Evolutionary conservation across 2,888 invertebrate genomes (phyloP).

Genomic region (Andrena marginata): DNA sequence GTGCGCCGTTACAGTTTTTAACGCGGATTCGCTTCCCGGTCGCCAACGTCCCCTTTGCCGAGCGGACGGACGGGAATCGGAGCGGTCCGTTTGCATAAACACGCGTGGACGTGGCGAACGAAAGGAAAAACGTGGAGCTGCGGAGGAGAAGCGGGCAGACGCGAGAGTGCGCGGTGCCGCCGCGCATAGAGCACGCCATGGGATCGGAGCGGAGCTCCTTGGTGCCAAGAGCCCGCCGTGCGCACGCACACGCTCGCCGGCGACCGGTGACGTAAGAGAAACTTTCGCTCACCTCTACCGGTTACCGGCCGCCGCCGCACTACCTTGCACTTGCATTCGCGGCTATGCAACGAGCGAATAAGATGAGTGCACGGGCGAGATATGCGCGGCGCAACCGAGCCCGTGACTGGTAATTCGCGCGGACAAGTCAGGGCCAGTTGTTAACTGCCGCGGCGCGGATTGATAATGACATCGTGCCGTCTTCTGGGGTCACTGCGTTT

Average conservation of each 20-base stretch:
- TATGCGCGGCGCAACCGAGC: constrained; percentile 59
- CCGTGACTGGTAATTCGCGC: constrained; percentile 65
- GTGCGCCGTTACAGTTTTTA: too few relatives aligned
- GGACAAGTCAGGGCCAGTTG: constrained; percentile 68
- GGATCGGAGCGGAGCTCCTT: background rate
- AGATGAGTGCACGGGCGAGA: constrained; percentile 62
- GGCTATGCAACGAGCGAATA: constrained; percentile 61
- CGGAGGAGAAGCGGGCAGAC: constrained; percentile 1
- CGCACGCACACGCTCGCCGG: constrained; percentile 21
- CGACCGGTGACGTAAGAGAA: constrained; percentile 78
- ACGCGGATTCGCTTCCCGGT: constrained; percentile 7
- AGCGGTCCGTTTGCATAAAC: background rate
- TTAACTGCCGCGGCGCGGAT: constrained; percentile 43
- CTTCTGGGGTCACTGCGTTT: constrained; percentile 12
- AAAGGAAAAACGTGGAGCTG: constrained; percentile 48
- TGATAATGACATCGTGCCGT: constrained; percentile 53
- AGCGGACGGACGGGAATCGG: background rate
- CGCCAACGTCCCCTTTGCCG: background rate
- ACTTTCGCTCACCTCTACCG: constrained; percentile 80
- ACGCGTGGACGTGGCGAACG: background rate
- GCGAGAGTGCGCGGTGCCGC: constrained; percentile 29
- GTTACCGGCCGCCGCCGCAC: constrained; percentile 61
- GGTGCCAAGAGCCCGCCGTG: constrained; percentile 5
- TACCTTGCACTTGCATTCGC: constrained; percentile 80
- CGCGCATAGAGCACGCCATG: background rate